Base-by-base conservation (phyloP, 2,888 invertebrate genomes). In the Eudasyphora cyanicolor region DNA sequence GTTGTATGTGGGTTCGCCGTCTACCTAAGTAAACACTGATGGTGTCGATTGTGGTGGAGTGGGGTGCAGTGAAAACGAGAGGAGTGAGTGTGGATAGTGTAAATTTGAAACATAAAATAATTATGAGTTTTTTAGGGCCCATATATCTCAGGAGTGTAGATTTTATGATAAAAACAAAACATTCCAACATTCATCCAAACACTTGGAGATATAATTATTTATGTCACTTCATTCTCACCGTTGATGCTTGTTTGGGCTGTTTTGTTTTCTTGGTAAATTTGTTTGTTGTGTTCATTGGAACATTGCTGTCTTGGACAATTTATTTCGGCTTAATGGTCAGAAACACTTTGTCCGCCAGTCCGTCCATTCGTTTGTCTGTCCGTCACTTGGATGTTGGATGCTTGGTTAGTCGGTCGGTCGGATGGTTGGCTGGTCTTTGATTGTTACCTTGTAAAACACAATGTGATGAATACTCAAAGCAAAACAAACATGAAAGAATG, bases 401-500 rank as follows among this genome's bases (percentile, higher is more conserved):
- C 38, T 35, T 71, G 42, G 42, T 70, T 42, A 2, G 70, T 76
- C 70, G n/a, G n/a, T n/a, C n/a, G n/a, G n/a, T n/a, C n/a, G n/a
- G n/a, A n/a, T 38, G 17, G 57, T 35, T 71, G 42, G 42, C 62
- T 42, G 4, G 70, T 76, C 70, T 51, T 17, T 71, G 38, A 62
- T 78, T 64, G 76, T 42, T 49, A 57, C 54, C 54, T 81, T 81
- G 76, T 81, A 49, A 64, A 76, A 81, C 76, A 76, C 76, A 57
- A 71, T 76, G 71, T 81, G 81, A 76, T 81, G 76, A 77, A 81
- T 76, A 60, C 57, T 74, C 76, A 38, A 45, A 76, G 57, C 71
- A 76, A 81, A 77, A 60, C 77, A 82, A 82, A 74, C 73, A 82
- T 64, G 57, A 73, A 76, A 57, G 73, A 76, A 81, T 76, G 38